Base-by-base conservation (phyloP, 2,888 invertebrate genomes). In the Bimastos eiseni region DNA sequence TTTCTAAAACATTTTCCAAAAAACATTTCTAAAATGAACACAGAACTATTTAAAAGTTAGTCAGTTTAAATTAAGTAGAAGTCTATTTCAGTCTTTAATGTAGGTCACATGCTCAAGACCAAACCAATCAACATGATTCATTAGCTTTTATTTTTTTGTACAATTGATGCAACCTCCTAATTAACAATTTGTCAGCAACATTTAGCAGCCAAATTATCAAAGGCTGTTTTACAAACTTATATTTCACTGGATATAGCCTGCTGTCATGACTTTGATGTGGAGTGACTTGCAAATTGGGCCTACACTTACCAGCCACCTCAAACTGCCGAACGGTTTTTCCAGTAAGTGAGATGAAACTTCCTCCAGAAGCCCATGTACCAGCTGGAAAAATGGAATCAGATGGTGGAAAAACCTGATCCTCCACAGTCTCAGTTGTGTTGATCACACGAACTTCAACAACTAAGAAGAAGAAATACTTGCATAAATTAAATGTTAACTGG, bases 311-410 rank as follows among this genome's bases (percentile, higher is more conserved):
- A 37, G 91, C 89, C 44, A 89, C 88, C 19, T 89, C 90, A 30
- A 92, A 89, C 33, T 91, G 83, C 49, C 83, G 83, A 44, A 92
- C 36, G 15, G 90, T 88, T 19, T 88, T 90, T 38, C 90, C 90
- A 44, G 90, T 83, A n/a, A 92, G 90, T 24, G 33, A 37, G 89
- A 92, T 91, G 86, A 91, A 90, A 91, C 92, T 91, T 15, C 91
- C 91, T 24, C 55, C 89, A 90, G 38, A 36, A 34, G 41, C 83
- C 91, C 34, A 36, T 8, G 86, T 36, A 37, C 34, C 34, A 36
- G 86, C 19, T 37, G 86, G 37, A 34, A 86, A 86, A 86, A 36
- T 37, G 37, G 86, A 36, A 86, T 33, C 86, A 24, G 36, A 34
- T 34, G 34, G 34, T 34, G 86, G 86, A 86, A 86, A 86, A 21